A percentile compares a stretch with the other conserved stretches of the same genome.
These are phyloP conservation scores for Nannoperca australis DNA, from an alignment of 2,797 vertebrate species.

Conservation along the genomic window DNA sequence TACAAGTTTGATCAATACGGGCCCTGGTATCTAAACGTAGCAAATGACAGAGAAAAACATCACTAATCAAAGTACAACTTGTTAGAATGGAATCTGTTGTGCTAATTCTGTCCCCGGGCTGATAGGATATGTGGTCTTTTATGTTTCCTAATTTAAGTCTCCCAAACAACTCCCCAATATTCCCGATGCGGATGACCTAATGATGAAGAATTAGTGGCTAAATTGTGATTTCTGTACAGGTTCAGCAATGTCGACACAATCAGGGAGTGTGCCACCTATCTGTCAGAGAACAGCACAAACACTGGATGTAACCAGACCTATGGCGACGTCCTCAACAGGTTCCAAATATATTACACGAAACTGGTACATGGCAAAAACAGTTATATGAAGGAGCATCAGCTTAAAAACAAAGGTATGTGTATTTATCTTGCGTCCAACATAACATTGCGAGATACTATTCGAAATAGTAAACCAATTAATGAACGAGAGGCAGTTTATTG, in stretches of 20 bases:
- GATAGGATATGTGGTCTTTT: neutral
- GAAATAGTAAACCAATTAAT: neutral
- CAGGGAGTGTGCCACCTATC: conserved; percentile 62
- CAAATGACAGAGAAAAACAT: neutral
- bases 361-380: conserved; percentile 15
- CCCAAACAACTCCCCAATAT: neutral
- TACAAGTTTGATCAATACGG: neutral
- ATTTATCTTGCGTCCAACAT: neutral
- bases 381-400: fast-evolving
- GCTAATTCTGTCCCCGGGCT: neutral
- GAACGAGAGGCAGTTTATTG: neutral
- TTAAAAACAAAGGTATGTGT: conserved; percentile 65
- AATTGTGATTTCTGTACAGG: conserved; percentile 52
- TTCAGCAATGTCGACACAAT: fast-evolving
- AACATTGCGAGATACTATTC: neutral
- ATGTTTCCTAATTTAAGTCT: neutral
- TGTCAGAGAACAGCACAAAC: conserved; percentile 44
- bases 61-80: neutral
- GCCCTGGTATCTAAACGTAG: neutral
- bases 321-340: fast-evolving
- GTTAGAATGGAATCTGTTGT: neutral
- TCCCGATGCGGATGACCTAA: neutral
- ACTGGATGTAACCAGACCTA: conserved; percentile 66
- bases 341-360: neutral
- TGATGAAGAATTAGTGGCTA: conserved; percentile 3